Base-by-base conservation (phyloP, 2,888 invertebrate genomes). In the Linnaemya tessellans region DNA sequence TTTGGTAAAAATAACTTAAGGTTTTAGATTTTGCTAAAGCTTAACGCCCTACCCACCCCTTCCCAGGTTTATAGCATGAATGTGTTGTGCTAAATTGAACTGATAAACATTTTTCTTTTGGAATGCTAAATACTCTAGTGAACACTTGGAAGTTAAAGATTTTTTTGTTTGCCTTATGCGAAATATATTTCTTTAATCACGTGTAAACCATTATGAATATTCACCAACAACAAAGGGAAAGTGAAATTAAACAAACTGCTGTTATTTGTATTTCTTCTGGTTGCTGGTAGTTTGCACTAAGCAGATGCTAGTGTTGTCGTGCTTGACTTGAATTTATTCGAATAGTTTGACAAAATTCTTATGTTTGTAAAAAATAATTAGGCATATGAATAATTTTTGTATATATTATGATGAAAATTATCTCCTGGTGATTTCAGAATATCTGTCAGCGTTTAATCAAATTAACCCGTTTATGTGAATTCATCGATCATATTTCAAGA, bases 131-230 rank as follows among this genome's bases (percentile, higher is more conserved):
- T 68, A 68, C 62, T 1, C 49, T 13, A 11, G 51, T 7, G 35
- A 38, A 51, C 51, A 38, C 22, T 60, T 68, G 30, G 4, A 65
- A 56, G 64, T 65, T 46, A 43, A 65, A 58, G 20, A 25, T 30
- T 30, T 30, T 30, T 38, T 1, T 20, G 13, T 35, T 60, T 41
- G 13, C 30, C 35, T 30, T 13, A 25, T 56, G 22, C 13, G 3
- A 11, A 56, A 56, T 30, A 18, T 11, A 49, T 25, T 60, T 49
- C 38, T 18, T 13, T 75, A 82, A 84, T 84, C 84, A 84, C 84
- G 74, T 81, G 81, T 70, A 78, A 81, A 58, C 78, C 80, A 81
- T 84, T 84, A 78, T 65, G 18, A 71, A 46, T 80, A 35, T 78
- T 68, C 30, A 35, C 15, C 22, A 43, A 56, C 70, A 22, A 43